These are phyloP conservation scores for Mythimna pallens DNA, from an alignment of 2,888 invertebrate species.

Conservation along the genomic window DNA sequence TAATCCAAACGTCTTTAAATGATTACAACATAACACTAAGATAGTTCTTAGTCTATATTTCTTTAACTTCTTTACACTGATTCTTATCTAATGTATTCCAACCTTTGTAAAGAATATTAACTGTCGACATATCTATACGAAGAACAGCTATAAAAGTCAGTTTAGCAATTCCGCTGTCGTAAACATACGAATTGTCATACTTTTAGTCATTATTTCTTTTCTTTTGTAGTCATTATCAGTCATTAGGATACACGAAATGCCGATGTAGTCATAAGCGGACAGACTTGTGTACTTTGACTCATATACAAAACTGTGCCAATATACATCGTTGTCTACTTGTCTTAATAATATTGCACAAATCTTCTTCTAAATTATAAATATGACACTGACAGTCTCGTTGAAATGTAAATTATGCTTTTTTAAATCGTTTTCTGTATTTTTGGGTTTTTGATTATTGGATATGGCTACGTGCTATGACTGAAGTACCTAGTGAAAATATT, in stretches of 20 bases:
- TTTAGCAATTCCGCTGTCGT: slow-evolving; percentile 52
- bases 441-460: neutral
- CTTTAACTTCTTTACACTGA: slow-evolving; percentile 13
- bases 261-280: slow-evolving; percentile 52
- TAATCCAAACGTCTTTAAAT: neutral
- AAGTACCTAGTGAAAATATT: neutral
- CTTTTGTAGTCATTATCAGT: slow-evolving; percentile 67
- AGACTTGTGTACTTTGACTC: slow-evolving; percentile 61
- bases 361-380: slow-evolving; percentile 41
- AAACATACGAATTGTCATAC: slow-evolving; percentile 60
- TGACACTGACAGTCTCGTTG: slow-evolving; percentile 42
- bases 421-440: slow-evolving; percentile 33
- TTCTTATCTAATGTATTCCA: slow-evolving; percentile 11
- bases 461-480: slow-evolving; percentile 5
- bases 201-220: slow-evolving; percentile 61
- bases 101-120: slow-evolving; percentile 27
- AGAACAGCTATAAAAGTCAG: slow-evolving; percentile 58
- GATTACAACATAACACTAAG: neutral
- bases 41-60: neutral
- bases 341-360: slow-evolving; percentile 44
- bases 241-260: slow-evolving; percentile 60
- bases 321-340: slow-evolving; percentile 17
- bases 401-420: slow-evolving; percentile 33
- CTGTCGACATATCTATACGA: slow-evolving; percentile 54
- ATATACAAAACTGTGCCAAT: slow-evolving; percentile 60